These are phyloP conservation scores for Dipodomys ordii DNA, from an alignment of 2,113 vertebrate species.

Conservation along the genomic window DNA sequence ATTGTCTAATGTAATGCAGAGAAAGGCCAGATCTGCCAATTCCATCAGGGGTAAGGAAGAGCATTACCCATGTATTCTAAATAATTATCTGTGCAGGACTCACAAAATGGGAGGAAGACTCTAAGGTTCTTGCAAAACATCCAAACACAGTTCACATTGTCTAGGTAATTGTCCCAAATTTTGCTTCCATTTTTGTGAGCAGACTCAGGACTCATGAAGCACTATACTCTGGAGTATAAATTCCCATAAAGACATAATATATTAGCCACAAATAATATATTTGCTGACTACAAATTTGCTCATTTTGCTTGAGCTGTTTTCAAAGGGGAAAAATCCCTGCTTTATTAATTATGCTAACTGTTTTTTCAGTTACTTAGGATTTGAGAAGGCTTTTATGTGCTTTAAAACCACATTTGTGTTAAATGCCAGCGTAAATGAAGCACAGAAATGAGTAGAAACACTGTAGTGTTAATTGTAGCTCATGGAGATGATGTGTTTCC, in stretches of 20 bases:
- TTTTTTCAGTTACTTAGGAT: conserved; percentile 66
- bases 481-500: neutral
- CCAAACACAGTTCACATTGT: neutral
- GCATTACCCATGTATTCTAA: neutral
- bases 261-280: conserved; percentile 19
- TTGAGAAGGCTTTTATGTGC: conserved; percentile 48
- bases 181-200: conserved; percentile 32
- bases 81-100: neutral
- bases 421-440: conserved; percentile 51
- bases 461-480: neutral
- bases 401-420: conserved; percentile 66
- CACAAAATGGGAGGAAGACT: neutral
- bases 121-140: neutral
- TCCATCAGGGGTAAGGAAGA: neutral
- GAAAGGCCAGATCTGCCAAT: too few species aligned
- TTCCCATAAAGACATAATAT: neutral
- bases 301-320: conserved; percentile 57
- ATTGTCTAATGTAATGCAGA: neutral
- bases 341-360: conserved; percentile 74
- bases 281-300: conserved; percentile 10
- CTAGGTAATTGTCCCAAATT: conserved; percentile 15
- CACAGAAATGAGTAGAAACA: conserved; percentile 49
- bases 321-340: neutral
- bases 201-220: neutral
- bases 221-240: neutral